Evolutionary conservation across 2,888 invertebrate species (phyloP).

Genomic region (Amphipoea oculea): DNA sequence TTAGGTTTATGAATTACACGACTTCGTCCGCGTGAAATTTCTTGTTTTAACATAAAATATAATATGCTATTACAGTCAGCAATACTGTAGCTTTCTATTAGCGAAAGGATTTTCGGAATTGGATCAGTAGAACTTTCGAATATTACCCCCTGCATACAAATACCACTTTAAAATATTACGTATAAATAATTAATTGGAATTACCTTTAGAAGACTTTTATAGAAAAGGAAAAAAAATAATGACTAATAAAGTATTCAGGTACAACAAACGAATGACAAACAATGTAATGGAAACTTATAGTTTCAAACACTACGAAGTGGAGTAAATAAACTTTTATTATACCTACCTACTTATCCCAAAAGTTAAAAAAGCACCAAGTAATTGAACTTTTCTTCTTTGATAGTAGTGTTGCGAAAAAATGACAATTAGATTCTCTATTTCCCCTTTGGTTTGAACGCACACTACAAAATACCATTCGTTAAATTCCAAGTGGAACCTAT

Average conservation of each 20-base stretch:
- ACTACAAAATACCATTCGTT: neutral
- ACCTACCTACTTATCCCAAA: neutral
- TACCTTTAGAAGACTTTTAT: neutral
- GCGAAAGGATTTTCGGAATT: no score
- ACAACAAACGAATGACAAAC: neutral
- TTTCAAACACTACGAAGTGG: neutral
- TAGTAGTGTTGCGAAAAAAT: neutral
- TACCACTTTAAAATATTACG: no score
- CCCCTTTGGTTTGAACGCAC: neutral
- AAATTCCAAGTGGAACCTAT: constrained; percentile 1
- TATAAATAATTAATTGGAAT: neutral
- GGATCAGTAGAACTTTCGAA: no score
- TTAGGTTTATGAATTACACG: neutral
- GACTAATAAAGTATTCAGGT: neutral
- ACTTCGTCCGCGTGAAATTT: no score
- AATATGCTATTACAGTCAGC: no score
- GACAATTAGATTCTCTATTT: neutral
- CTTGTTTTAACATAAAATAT: no score
- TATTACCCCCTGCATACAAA: no score
- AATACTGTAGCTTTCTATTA: no score
- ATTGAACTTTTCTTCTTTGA: neutral
- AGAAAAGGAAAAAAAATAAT: neutral
- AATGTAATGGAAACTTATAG: no score
- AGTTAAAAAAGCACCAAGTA: no score
- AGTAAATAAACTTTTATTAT: neutral